A percentile compares a stretch with the other conserved stretches of the same genome.
These are phyloP conservation scores for Xiphophorus hellerii DNA, from an alignment of 2,113 vertebrate species.

Conservation along the genomic window DNA sequence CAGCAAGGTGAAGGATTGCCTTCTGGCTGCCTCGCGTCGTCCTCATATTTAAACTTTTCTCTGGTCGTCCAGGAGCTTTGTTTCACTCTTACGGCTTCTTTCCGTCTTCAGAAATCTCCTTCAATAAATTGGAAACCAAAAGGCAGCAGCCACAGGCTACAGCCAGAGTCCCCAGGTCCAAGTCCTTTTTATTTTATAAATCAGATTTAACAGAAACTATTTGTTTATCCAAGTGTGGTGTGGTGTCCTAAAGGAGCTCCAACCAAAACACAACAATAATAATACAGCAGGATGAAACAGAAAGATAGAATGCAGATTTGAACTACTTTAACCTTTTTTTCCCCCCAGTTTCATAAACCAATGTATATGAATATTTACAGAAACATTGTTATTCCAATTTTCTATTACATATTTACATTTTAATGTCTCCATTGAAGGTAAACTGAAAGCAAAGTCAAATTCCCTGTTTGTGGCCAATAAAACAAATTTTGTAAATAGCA, in stretches of 20 bases:
- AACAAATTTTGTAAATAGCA: background rate
- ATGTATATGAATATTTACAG: background rate
- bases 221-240: no score
- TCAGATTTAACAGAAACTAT: no score
- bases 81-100: background rate
- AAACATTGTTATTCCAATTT: background rate
- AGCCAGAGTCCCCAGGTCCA: no score
- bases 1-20: constrained; percentile 63
- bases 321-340: background rate
- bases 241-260: no score
- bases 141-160: no score
- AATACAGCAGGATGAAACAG: no score
- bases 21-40: constrained; percentile 33
- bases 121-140: background rate
- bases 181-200: no score
- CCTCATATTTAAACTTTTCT: constrained; percentile 18
- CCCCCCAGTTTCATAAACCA: background rate
- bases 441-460: no score
- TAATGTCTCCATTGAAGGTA: background rate
- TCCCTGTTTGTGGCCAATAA: no score
- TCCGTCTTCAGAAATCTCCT: background rate
- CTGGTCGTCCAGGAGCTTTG: constrained; percentile 9
- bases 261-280: no score
- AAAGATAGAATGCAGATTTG: background rate
- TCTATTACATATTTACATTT: background rate